Base-by-base conservation (phyloP, 2,113 vertebrate species). In the Daphoenositta chrysoptera region DNA sequence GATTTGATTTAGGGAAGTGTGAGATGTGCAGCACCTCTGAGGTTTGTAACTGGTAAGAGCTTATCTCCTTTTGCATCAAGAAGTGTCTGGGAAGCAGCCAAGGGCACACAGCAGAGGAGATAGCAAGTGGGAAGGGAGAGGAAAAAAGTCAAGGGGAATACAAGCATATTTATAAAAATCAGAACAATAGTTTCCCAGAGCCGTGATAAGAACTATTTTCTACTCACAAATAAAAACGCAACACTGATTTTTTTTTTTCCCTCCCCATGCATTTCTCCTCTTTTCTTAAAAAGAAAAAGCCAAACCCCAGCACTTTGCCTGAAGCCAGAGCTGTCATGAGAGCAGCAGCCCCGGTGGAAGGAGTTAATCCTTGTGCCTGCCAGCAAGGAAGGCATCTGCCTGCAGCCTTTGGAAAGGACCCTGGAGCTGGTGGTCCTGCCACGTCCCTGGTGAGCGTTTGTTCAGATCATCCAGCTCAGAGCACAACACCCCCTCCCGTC, bases 91-190 rank as follows among this genome's bases (percentile, higher is more conserved):
- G 89, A 97, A 94, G 65, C 65, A 87, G 96, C 95, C 96, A 97
- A 97, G 96, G 96, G 96, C 95, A 83, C 45, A 23, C 48, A 92
- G 88, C 88, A 45, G 54, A 53, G 69, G 54, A 95, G 94, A 94
- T 48, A 93, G 94, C 87, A 79, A 93, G 60, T 61, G 44, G 72
- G 72, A 54, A 95, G 85, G 89, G 92, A 93, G 72, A 96, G 86
- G 83, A 50, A 91, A 93, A 87, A 76, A 93, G 96, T 96, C 96
- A 96, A 97, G 96, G 96, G 96, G 95, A 97, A 95, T 80, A 63
- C 70, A 66, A 18, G 54, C 45, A 4, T 94, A 95, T 96, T 97
- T 96, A 95, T 94, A 97, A 96, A 97, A 89, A 83, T 71, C 68
- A 89, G 91, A 97, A 97, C 97, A 96, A 97, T 97, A 61, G 93